Base-by-base conservation (phyloP, 2,113 vertebrate genomes). In the Prionailurus viverrinus region DNA sequence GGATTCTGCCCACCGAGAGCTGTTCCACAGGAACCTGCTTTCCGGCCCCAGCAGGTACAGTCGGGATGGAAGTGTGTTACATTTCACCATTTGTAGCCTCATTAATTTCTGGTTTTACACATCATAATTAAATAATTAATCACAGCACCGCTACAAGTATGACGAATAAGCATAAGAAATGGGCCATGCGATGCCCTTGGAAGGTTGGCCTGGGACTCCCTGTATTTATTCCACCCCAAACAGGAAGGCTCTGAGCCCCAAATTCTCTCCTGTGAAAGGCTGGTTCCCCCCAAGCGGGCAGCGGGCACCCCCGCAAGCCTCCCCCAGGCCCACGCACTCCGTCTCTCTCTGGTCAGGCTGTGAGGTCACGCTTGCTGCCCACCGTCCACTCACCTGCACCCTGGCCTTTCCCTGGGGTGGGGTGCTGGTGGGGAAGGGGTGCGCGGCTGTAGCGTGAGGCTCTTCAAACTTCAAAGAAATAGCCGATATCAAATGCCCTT, bases 101-200 rank as follows among this genome's bases (percentile, higher is more conserved):
- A 89, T 88, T 98, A 96, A 51, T 95, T 85, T 36, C 16, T 76
- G 81, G 83, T 95, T 95, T 92, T 95, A 95, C 83, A 96, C 97
- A 93, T 97, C 97, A 94, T 55, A 97, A 97, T 98, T 97, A 96
- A 98, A 94, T 97, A 94, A 79, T 87, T 96, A 96, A 96, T 95
- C 95, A 97, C 41, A 73, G 94, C 86, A 82, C 61, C 92, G 92
- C 41, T 63, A 36, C 13, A 86, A 98, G 88, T 85, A 79, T 97
- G 96, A 98, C 96, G 93, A 96, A 98, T 83, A 90, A 84, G 91
- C 74, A 79, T 93, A 93, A 78, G 41, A 96, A 7, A 80, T 3
- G 55, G 94, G 92, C 63, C 79, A 51, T 85, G 79, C 79, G 29
- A 58, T 29, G 89, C 27, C 97, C 91, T 98, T 89, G 94, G 97